Percentiles rank a stretch among this genome's conserved stretches.
phyloP scores from a whole-genome alignment of 1,140 invertebrate genomes.

The Cylas formicarius region DNA sequence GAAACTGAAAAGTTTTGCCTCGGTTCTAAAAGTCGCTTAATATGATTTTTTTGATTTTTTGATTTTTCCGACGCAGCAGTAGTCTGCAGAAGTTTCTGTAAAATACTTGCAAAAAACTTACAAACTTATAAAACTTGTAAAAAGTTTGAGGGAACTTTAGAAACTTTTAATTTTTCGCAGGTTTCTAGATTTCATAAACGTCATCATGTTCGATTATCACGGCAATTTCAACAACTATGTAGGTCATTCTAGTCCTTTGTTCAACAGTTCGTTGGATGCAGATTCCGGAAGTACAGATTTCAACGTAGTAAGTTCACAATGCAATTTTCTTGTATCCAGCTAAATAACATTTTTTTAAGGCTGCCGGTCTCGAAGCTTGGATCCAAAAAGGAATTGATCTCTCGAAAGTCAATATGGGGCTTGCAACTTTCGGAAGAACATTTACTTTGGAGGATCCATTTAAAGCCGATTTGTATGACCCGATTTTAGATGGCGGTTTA shows the following conservation, averaged over 20 bases:
- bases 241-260: conserved; percentile 52
- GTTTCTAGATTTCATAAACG: conserved; percentile 55
- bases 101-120: too few relatives aligned
- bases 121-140: too few relatives aligned
- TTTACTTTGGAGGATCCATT: conserved; percentile 48
- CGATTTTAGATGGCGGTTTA: conserved; percentile 47
- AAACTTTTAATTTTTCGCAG: conserved; percentile 26
- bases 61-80: too few relatives aligned
- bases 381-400: conserved; percentile 40
- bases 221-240: conserved; percentile 54
- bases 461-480: conserved; percentile 46
- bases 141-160: too few relatives aligned
- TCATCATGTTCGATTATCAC: conserved; percentile 63
- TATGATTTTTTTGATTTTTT: too few relatives aligned
- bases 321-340: too few relatives aligned
- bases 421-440: conserved; percentile 57
- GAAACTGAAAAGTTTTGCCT: too few relatives aligned
- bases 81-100: too few relatives aligned
- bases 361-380: conserved; percentile 28
- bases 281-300: conserved; percentile 36
- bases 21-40: too few relatives aligned
- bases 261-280: conserved; percentile 40
- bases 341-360: too few relatives aligned
- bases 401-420: conserved; percentile 56
- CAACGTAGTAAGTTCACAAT: conserved; percentile 33